These are phyloP conservation scores for Barypeithes pellucidus DNA, from an alignment of 2,888 invertebrate genomes.

Conservation along the genomic window DNA sequence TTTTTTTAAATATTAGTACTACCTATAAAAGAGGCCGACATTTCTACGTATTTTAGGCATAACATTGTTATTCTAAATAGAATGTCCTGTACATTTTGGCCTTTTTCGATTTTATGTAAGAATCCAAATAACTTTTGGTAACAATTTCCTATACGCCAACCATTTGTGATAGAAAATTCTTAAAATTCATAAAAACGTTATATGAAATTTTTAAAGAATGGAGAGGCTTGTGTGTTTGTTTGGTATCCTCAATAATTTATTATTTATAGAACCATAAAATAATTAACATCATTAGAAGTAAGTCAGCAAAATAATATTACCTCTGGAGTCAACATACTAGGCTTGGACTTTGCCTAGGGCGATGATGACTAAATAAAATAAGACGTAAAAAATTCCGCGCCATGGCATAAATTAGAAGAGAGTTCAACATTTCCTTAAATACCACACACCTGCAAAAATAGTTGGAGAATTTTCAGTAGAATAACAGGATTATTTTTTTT, in stretches of 20 bases:
- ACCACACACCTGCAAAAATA: conserved; percentile 7
- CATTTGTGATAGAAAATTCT: too few species aligned
- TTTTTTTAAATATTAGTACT: too few species aligned
- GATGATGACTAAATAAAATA: conserved; percentile 8
- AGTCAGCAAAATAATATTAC: background rate
- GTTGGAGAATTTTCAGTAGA: background rate
- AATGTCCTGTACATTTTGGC: too few species aligned
- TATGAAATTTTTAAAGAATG: too few species aligned
- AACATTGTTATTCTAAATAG: too few species aligned
- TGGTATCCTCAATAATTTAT: background rate
- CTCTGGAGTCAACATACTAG: conserved; percentile 9
- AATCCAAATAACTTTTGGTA: too few species aligned
- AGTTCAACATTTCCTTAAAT: conserved; percentile 11
- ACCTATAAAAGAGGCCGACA: too few species aligned
- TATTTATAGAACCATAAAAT: background rate
- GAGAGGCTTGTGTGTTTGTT: background rate
- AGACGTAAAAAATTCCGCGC: background rate
- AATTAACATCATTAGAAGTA: background rate
- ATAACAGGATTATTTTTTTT: too few species aligned
- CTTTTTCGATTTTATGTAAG: too few species aligned
- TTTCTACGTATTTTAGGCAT: too few species aligned
- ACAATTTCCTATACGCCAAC: too few species aligned
- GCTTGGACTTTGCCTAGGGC: background rate
- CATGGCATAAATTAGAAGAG: background rate
- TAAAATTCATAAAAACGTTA: too few species aligned